These are phyloP conservation scores for Threskiornis aethiopicus DNA, from an alignment of 2,797 vertebrate species.

Conservation along the genomic window DNA sequence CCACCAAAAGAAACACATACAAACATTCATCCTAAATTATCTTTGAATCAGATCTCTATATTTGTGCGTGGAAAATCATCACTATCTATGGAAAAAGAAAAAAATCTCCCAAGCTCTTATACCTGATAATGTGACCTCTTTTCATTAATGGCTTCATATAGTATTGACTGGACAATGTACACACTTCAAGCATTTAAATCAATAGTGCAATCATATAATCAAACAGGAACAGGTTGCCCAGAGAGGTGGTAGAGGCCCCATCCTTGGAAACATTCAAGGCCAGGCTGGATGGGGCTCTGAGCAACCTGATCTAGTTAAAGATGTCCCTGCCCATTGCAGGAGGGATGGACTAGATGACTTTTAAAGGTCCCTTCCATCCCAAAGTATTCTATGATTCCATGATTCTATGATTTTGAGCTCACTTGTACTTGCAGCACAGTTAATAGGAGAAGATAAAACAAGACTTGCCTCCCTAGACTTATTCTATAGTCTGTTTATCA, in stretches of 20 bases:
- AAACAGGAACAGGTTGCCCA: no score
- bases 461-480: neutral
- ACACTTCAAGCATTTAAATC: neutral
- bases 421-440: neutral
- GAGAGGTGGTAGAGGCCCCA: no score
- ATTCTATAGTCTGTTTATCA: neutral
- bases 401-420: neutral
- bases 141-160: neutral
- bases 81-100: neutral
- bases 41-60: neutral
- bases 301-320: no score
- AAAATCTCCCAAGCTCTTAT: neutral
- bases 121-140: neutral
- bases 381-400: no score
- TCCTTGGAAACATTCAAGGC: no score
- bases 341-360: no score
- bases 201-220: neutral
- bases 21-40: neutral
- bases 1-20: neutral
- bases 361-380: no score
- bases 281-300: no score
- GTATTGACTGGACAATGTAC: neutral
- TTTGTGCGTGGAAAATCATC: neutral
- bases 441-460: neutral
- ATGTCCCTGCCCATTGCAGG: no score